Evolutionary conservation across 1,140 invertebrate genomes (phyloP), one percentile per base, ranked within the genome.

Genomic region (Gryllus bimaculatus): DNA sequence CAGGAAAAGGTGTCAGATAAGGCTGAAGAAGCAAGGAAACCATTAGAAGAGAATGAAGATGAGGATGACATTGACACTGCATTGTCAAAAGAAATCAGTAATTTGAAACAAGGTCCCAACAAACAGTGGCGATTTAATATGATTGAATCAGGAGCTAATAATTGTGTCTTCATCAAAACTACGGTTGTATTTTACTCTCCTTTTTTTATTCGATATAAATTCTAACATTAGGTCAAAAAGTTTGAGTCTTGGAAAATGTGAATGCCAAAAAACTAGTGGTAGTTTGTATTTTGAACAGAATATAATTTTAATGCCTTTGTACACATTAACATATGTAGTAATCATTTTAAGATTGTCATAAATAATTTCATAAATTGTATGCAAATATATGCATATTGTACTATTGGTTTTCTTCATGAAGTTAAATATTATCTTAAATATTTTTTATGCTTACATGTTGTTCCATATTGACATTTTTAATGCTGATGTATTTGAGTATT

Each of bases 101-200:
- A 87, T 66, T 86, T 94, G 77, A 92, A 90, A 85, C 86, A 85
- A 78, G 85, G 89, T 80, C 86, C 86, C 39, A 85, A 85, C 76
- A 85, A 84, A 81, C 82, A 84, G 78, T 48, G 82, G 78, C 49
- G 82, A 75, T 89, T 88, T 80, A 84, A 91, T 86, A 86, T 86
- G 76, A 89, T 95, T 20, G 90, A 93, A 75, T 95, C 93, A 8
- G 92, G 92, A 79, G 92, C 92, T 0, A 93, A 91, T 76, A 96
- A 96, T 85, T 90, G 93, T 81, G 85, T 96, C 78, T 98, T 98
- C 84, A 95, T 98, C 79, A 90, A 90, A 83, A 93, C 92, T 8
- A 92, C 90, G 26, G 83, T 87, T 83, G 80, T 78, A 78, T 39
- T 76, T 20, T 39, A 73, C 6, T n/a, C 66, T 73, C 13, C 6